Evolutionary conservation across 1,140 invertebrate genomes (phyloP).

Genomic region (Radopholus similis): DNA sequence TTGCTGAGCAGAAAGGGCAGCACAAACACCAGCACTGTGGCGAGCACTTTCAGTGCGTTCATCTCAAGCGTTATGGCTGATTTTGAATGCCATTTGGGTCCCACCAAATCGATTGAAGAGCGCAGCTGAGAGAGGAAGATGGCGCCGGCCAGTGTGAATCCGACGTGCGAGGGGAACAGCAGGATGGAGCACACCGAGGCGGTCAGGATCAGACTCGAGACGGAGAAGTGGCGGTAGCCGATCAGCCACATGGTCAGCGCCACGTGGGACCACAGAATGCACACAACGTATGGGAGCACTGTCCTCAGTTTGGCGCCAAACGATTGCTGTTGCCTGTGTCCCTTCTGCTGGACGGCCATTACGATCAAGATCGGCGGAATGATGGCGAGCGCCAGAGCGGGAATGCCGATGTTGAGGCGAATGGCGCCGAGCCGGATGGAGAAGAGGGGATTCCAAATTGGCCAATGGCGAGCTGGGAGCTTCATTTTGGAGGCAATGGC

Average conservation of each 20-base stretch:
- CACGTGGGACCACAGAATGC: conserved; percentile 48
- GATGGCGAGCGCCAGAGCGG: conserved; percentile 32
- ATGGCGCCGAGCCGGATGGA: conserved; percentile 37
- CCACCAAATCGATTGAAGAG: conserved; percentile 44
- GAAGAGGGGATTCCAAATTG: conserved; percentile 45
- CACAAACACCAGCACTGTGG: conserved; percentile 47
- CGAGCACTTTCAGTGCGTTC: conserved; percentile 33
- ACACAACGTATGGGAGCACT: conserved; percentile 46
- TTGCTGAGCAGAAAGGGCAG: conserved; percentile 45
- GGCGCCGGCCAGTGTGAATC: conserved; percentile 29
- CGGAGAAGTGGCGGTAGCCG: conserved; percentile 39
- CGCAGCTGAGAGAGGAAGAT: conserved; percentile 44
- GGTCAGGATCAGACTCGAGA: conserved; percentile 42
- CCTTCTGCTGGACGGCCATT: conserved; percentile 24
- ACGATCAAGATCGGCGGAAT: conserved; percentile 45
- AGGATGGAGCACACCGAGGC: conserved; percentile 43
- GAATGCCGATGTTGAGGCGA: conserved; percentile 30
- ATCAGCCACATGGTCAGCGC: conserved; percentile 52
- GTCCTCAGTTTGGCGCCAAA: conserved; percentile 18
- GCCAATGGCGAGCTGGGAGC: conserved; percentile 36
- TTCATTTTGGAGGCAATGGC: conserved; percentile 41
- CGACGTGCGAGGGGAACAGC: conserved; percentile 39
- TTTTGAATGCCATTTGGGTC: not conserved
- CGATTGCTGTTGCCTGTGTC: not conserved
- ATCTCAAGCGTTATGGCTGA: conserved; percentile 36